These are phyloP conservation scores for Lamellibrachia satsuma DNA, from an alignment of 2,888 invertebrate species.

Conservation along the genomic window DNA sequence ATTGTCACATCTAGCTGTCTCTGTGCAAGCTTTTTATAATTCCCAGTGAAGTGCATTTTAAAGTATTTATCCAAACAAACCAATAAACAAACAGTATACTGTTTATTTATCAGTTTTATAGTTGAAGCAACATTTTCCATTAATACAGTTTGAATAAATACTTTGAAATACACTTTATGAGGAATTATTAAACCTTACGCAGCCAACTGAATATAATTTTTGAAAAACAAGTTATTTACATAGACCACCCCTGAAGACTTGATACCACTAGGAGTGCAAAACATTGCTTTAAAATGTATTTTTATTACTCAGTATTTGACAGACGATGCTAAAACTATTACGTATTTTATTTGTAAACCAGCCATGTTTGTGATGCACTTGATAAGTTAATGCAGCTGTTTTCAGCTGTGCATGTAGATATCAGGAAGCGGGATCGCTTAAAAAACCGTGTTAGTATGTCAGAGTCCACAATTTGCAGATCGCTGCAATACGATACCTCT, in stretches of 20 bases:
- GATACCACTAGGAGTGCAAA: not conserved
- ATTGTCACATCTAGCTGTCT: no score
- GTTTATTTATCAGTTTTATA: not conserved
- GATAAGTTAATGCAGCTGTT: not conserved
- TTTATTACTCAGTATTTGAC: not conserved
- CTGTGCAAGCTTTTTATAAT: no score
- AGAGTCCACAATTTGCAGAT: not conserved
- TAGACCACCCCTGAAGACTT: not conserved
- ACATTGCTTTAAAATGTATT: not conserved
- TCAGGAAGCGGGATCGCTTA: not conserved
- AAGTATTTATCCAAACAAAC: no score
- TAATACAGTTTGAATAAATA: no score
- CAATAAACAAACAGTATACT: not conserved
- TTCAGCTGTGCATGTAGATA: conserved; percentile 26
- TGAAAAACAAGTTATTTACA: not conserved
- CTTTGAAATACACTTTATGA: no score
- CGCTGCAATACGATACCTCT: not conserved
- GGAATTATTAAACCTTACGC: no score
- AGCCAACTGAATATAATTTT: not conserved
- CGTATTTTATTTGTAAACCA: no score
- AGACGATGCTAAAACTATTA: not conserved
- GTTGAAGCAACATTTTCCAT: not conserved
- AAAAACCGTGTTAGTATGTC: not conserved
- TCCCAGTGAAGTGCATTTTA: no score
- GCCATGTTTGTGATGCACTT: not conserved